Conservation (phyloP, 2,888 invertebrate genomes). For the Drosophila monieri region DNA sequence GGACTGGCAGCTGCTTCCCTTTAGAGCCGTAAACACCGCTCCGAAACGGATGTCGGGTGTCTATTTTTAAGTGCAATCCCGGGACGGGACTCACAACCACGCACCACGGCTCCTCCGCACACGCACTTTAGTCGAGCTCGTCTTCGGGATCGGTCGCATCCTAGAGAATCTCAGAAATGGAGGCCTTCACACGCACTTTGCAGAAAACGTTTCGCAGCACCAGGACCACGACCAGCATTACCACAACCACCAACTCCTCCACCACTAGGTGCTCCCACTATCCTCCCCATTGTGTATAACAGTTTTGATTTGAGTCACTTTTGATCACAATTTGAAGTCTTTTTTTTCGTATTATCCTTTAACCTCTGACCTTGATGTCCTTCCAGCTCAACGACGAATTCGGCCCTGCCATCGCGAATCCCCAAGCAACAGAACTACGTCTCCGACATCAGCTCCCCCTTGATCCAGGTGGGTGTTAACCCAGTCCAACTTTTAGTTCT, state of each 20-base stretch:
- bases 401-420: conserved; percentile 83
- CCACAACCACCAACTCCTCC: conserved; percentile 37
- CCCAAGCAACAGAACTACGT: conserved; percentile 86
- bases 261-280: conserved; percentile 12
- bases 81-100: neutral
- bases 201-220: conserved; percentile 61
- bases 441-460: conserved; percentile 95
- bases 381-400: conserved; percentile 84
- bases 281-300: conserved; percentile 1
- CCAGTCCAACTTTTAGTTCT: neutral
- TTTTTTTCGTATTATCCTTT: neutral
- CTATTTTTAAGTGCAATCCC: conserved; percentile 24
- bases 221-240: conserved; percentile 53
- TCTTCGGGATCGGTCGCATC: conserved; percentile 17
- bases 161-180: conserved; percentile 48
- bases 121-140: conserved; percentile 25
- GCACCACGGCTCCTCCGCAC: neutral
- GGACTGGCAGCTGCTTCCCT: conserved; percentile 18
- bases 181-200: conserved; percentile 65
- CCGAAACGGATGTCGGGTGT: conserved; percentile 20
- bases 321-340: neutral
- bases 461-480: conserved; percentile 85
- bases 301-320: neutral
- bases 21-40: conserved; percentile 8
- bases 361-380: conserved; percentile 11